Evolutionary conservation across 2,888 invertebrate species (phyloP).

Genomic region (Tetragonisca angustula): DNA sequence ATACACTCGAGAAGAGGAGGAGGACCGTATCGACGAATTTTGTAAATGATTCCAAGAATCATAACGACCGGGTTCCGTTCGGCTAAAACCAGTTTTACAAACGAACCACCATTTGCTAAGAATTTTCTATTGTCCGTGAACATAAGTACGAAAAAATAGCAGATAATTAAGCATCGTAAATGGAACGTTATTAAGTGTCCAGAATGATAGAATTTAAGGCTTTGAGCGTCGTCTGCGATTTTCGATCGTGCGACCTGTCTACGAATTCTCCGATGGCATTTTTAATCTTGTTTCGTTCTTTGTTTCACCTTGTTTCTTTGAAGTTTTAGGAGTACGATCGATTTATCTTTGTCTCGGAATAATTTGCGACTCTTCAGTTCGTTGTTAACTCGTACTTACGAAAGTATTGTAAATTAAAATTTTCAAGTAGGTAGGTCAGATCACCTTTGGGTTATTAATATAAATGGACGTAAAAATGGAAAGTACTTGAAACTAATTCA

Average conservation of each 20-base stretch:
- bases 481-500: no score
- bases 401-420: no score
- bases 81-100: constrained; percentile 48
- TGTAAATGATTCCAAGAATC: constrained; percentile 49
- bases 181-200: constrained; percentile 49
- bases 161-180: constrained; percentile 49
- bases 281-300: background rate
- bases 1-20: background rate
- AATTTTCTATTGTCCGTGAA: constrained; percentile 66
- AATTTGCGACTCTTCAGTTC: no score
- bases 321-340: no score
- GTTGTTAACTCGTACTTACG: no score
- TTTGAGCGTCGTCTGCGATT: constrained; percentile 7
- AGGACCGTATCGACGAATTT: constrained; percentile 43
- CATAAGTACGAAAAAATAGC: constrained; percentile 46
- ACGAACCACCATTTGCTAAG: constrained; percentile 65
- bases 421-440: no score
- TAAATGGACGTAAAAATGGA: no score
- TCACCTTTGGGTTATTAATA: no score
- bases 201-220: constrained; percentile 31
- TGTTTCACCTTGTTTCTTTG: no score
- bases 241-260: background rate
- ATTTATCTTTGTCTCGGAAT: no score
- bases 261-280: background rate
- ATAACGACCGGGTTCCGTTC: constrained; percentile 5